A percentile compares a stretch with the other conserved stretches of the same genome.
Conservation (phyloP, 2,113 vertebrate genomes). For the Callospermophilus lateralis region DNA sequence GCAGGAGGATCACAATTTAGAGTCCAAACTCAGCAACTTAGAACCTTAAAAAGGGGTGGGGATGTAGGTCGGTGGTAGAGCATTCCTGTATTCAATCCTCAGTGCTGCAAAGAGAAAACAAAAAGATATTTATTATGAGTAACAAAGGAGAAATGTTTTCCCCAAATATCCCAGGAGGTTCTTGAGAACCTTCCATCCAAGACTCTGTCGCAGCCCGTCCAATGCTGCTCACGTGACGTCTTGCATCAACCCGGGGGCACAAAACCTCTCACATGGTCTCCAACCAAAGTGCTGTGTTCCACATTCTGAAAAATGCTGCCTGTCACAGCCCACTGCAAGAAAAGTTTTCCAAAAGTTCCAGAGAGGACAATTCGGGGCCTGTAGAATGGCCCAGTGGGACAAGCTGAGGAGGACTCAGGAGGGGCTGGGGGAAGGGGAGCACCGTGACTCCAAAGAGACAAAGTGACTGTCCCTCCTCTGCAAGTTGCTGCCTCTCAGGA, state of each 20-base stretch:
- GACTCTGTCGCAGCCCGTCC: neutral
- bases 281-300: neutral
- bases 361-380: neutral
- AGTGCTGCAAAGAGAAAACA: neutral
- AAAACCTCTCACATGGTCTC: neutral
- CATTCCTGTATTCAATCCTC: neutral
- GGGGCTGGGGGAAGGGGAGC: neutral
- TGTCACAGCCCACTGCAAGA: neutral
- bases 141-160: neutral
- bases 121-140: too few species aligned
- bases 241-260: neutral
- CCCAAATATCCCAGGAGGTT: neutral
- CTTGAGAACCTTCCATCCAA: neutral
- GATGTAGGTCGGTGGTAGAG: neutral
- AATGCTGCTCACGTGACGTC: neutral
- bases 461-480: neutral
- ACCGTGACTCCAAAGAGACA: too few species aligned
- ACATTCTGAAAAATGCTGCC: neutral
- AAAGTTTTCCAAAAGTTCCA: neutral
- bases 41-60: too few species aligned
- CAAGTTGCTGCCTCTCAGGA: neutral
- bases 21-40: neutral
- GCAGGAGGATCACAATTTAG: too few species aligned
- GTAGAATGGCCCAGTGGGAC: accelerated
- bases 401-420: neutral